These are phyloP conservation scores for Norana najaformis DNA, from an alignment of 2,888 invertebrate genomes.

Conservation along the genomic window DNA sequence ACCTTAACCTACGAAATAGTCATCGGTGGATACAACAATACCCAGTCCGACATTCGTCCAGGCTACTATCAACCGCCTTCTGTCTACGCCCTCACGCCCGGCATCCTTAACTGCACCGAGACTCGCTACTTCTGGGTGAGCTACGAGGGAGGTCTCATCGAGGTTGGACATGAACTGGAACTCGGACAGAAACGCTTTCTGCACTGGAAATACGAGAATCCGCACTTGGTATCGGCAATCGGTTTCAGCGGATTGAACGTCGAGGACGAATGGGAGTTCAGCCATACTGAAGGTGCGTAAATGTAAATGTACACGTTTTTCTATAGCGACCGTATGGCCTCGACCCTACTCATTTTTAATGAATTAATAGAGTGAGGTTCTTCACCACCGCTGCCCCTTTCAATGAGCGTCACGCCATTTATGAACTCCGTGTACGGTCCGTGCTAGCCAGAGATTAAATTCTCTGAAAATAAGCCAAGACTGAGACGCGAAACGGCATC, in stretches of 20 bases:
- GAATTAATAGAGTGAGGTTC: too few species aligned
- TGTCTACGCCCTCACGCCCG: neutral
- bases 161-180: conserved; percentile 10
- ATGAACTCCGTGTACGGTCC: too few species aligned
- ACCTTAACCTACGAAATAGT: conserved; percentile 29
- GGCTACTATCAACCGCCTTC: neutral
- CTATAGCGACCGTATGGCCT: too few species aligned
- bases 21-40: conserved; percentile 31
- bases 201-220: conserved; percentile 26
- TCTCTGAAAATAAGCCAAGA: too few species aligned
- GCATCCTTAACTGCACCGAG: conserved; percentile 28
- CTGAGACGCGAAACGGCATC: too few species aligned
- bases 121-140: conserved; percentile 32
- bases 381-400: too few species aligned
- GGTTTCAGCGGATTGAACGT: conserved; percentile 24
- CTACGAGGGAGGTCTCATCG: conserved; percentile 27
- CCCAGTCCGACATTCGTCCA: conserved; percentile 26
- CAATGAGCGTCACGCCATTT: too few species aligned
- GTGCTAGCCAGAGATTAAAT: too few species aligned
- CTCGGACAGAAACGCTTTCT: conserved; percentile 18
- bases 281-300: conserved; percentile 20
- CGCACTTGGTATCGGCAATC: conserved; percentile 19
- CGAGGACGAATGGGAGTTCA: conserved; percentile 26
- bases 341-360: too few species aligned
- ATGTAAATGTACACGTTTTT: too few species aligned